Base-by-base conservation (phyloP, 2,888 invertebrate genomes). In the Nomada ferruginata region DNA sequence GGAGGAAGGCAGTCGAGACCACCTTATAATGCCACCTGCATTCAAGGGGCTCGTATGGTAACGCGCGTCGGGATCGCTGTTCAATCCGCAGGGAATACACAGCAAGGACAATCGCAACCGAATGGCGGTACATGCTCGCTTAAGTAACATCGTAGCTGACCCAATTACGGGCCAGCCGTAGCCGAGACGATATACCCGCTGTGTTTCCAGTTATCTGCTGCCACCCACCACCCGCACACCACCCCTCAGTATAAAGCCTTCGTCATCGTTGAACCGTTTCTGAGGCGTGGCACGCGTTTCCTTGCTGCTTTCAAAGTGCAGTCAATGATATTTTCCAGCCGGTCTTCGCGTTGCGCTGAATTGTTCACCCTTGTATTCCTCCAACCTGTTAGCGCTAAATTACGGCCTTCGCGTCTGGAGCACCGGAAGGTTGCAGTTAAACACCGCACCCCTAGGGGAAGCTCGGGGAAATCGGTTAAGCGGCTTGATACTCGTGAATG, bases 71-170 rank as follows among this genome's bases (percentile, higher is more conserved):
- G 73, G 79, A 85, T 82, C 79, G 76, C 68, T 71, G 84, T 79
- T 79, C 85, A 72, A 85, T 79, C 85, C 81, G 57, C 29, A 26
- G 82, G 73, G 82, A 85, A 52, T 85, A 85, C 76, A 77, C 76
- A 64, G 84, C 65, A 76, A 82, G 76, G 82, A 84, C 82, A 80
- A 87, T 87, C 78, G 85, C 73, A 79, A 78, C 78, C 82, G 82
- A 83, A 83, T 74, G 83, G 66, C 60, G 66, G 84, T 86, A 83
- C 85, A 87, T 83, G 87, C 82, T 81, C 86, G 78, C 88, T 87
- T 85, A 87, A 88, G 87, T 84, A 85, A 87, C 89, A 85, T 85
- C 82, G 82, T 78, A 80, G 85, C 85, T 88, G 89, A 90, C 89
- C 89, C 88, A 89, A 89, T 90, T 90, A 87, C 87, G 65, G 68